These are phyloP conservation scores for Corythornis leucogaster DNA, from an alignment of 2,797 vertebrate species.

Conservation along the genomic window DNA sequence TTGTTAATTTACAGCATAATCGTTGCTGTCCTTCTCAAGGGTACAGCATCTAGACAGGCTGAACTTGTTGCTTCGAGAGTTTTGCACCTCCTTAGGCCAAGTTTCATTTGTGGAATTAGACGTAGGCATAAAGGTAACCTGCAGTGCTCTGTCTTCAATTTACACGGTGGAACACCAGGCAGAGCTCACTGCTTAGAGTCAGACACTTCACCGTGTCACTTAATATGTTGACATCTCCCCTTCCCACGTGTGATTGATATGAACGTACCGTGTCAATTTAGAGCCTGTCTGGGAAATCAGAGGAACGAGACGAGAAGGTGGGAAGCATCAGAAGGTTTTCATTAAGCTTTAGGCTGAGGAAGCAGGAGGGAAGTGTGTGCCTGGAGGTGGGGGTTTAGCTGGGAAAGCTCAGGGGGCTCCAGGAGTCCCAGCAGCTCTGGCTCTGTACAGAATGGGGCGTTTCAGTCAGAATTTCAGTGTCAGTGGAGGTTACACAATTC, in stretches of 20 bases:
- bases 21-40: conserved; percentile 43
- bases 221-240: not conserved
- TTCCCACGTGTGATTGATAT: not conserved
- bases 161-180: not conserved
- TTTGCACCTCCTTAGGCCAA: not conserved
- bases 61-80: conserved; percentile 30
- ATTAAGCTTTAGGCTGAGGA: not conserved
- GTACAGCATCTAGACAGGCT: not conserved
- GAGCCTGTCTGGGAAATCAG: not conserved
- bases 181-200: not conserved
- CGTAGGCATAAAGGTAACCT: rapidly evolving
- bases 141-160: not conserved
- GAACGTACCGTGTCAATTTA: not conserved
- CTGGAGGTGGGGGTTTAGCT: rapidly evolving
- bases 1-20: conserved; percentile 49
- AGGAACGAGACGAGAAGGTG: not conserved
- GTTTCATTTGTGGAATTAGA: not conserved
- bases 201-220: not conserved
- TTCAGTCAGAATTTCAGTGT: not conserved
- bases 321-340: not conserved
- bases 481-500: rapidly evolving
- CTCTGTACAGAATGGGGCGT: not conserved
- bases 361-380: rapidly evolving
- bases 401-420: rapidly evolving
- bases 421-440: not conserved